Evolutionary conservation across 2,113 vertebrate species (phyloP).

Genomic region (Peromyscus californicus): DNA sequence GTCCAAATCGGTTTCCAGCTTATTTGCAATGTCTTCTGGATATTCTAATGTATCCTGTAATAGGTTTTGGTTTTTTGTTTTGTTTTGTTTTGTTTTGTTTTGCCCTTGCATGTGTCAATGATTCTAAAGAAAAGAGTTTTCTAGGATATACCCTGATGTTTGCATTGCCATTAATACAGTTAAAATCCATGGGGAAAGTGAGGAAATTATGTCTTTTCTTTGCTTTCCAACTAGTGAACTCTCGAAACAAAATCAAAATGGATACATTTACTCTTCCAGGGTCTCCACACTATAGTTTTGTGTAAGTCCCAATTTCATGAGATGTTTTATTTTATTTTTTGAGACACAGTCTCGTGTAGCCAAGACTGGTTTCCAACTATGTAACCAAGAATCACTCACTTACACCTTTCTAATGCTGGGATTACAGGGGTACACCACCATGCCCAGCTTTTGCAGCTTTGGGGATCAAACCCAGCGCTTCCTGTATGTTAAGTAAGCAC

Average conservation of each 20-base stretch:
- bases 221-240: constrained; percentile 48
- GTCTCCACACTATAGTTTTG: neutral
- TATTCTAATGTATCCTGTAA: neutral
- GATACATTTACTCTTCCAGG: neutral
- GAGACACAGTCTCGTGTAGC: neutral
- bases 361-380: neutral
- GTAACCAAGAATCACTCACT: neutral
- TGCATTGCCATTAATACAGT: neutral
- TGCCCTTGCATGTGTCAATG: neutral
- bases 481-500: neutral
- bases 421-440: too few relatives aligned
- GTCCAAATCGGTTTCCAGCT: neutral
- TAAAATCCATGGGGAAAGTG: neutral
- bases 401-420: neutral
- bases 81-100: constrained; percentile 3
- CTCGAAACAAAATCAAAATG: neutral
- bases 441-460: too few relatives aligned
- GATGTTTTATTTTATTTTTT: neutral
- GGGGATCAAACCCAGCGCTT: too few relatives aligned
- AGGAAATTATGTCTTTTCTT: constrained; percentile 15
- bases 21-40: neutral
- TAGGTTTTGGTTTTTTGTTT: too few relatives aligned
- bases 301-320: neutral
- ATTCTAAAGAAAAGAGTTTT: constrained; percentile 21
- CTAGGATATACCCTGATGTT: neutral